These are phyloP conservation scores for Euspilapteryx auroguttella DNA, from an alignment of 2,888 invertebrate species.

Conservation along the genomic window DNA sequence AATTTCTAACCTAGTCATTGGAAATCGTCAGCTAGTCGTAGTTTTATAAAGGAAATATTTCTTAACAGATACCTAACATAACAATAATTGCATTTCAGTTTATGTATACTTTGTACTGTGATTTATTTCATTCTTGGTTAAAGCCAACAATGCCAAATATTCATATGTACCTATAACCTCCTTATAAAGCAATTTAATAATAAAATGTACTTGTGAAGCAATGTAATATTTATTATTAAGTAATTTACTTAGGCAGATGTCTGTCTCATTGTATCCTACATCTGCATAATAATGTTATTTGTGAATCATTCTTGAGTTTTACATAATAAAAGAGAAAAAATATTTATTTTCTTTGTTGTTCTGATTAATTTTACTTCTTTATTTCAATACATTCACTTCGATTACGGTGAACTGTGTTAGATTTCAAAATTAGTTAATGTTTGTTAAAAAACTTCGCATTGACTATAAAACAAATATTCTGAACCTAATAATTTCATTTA, in stretches of 20 bases:
- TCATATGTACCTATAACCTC: constrained; percentile 28
- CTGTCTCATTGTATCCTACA: constrained; percentile 18
- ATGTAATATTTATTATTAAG: no score
- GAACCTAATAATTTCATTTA: no score
- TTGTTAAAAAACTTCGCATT: no score
- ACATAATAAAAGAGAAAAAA: constrained; percentile 40
- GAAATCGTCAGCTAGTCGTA: constrained; percentile 23
- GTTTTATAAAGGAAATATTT: constrained; percentile 10
- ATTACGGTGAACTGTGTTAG: no score
- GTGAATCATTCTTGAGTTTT: constrained; percentile 55
- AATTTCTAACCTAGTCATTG: constrained; percentile 34
- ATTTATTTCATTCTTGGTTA: constrained; percentile 27
- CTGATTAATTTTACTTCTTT: no score
- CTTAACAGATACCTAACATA: constrained; percentile 13
- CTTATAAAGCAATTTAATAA: no score
- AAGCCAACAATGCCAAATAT: constrained; percentile 22
- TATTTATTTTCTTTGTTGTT: constrained; percentile 14
- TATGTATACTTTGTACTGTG: constrained; percentile 20
- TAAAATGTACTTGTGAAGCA: no score
- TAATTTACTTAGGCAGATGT: no score
- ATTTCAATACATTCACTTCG: no score
- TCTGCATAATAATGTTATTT: constrained; percentile 24
- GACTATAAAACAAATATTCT: no score
- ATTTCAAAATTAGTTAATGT: no score
- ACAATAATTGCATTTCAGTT: constrained; percentile 35